Base-by-base conservation (phyloP, 2,113 vertebrate genomes). In the Gnathonemus echidnorhynchus region DNA sequence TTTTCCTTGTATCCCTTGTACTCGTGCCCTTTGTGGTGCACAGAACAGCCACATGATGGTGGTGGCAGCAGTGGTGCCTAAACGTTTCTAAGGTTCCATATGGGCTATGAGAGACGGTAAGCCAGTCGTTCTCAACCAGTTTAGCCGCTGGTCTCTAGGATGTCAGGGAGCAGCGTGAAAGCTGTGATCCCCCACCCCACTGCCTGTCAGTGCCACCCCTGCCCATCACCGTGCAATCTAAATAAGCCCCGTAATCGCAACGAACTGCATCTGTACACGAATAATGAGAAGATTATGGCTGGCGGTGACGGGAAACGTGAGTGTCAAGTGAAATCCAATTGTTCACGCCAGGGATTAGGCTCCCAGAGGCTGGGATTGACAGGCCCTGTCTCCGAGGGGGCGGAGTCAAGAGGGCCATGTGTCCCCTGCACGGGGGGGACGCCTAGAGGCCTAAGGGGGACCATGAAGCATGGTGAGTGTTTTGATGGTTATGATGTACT, bases 271-370 rank as follows among this genome's bases (percentile, higher is more conserved):
- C 58, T n/a, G 35, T 46, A 88, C 35, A 50, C 87, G 1, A 58
- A 66, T 88, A 88, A 66, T 66, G 31, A 66, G 56, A 46, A 50
- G 87, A 88, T 88, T 88, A 88, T 4, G 8, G 56, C 56, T 66
- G 8, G 19, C 11, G 21, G 87, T 46, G 87, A 42, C 10, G 39
- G 56, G 13, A 88, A 88, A n/a, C 2, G 52, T 88, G 27, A 24
- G 53, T 66, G 87, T 88, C 53, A 50, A 88, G 87, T n/a, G 19
- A 62, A 88, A 88, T 88, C 56, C 87, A 35, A n/a, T 42, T 21
- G 39, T 62, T 66, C 42, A 45, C 53, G 21, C 19, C 19, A 8
- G 15, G 56, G 56, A 88, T 88, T 88, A 88, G 31, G 35, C 56
- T 45, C 56, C 50, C 7, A 35, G 86, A 53, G 50, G 27, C 31